Percentiles rank a stretch among this genome's conserved stretches.
phyloP scores from a whole-genome alignment of 2,113 vertebrate genomes.

The Stegastes partitus region DNA sequence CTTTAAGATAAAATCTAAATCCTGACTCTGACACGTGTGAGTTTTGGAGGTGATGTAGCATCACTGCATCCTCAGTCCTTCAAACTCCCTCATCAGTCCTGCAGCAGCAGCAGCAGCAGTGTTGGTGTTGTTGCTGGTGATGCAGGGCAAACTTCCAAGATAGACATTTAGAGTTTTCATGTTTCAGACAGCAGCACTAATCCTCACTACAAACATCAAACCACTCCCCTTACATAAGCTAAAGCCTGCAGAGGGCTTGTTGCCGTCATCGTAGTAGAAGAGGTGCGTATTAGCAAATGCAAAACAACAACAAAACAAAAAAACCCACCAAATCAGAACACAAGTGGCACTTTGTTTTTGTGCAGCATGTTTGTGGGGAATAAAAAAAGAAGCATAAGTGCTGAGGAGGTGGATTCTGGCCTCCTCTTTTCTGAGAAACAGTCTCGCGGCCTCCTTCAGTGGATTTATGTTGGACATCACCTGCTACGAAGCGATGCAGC shows the following conservation, averaged over 20 bases:
- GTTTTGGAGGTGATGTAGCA: too few relatives aligned
- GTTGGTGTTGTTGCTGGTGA: background rate
- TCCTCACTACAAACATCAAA: constrained; percentile 69
- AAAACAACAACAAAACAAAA: background rate
- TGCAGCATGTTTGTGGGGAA: background rate
- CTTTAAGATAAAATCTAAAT: too few relatives aligned
- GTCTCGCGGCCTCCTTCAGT: too few relatives aligned
- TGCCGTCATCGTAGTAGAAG: constrained; percentile 18
- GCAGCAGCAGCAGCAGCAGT: constrained; percentile 9
- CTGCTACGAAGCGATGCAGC: too few relatives aligned
- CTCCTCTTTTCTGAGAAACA: too few relatives aligned
- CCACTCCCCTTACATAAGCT: constrained; percentile 61
- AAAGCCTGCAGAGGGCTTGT: constrained; percentile 42
- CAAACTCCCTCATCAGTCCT: too few relatives aligned
- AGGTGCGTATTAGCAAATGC: constrained; percentile 13
- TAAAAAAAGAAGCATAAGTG: too few relatives aligned
- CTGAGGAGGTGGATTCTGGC: too few relatives aligned
- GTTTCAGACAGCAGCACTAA: constrained; percentile 62
- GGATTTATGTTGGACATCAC: too few relatives aligned
- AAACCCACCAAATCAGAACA: background rate
- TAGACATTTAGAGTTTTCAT: constrained; percentile 66
- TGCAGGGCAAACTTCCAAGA: constrained; percentile 60
- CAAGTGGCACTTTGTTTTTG: background rate
- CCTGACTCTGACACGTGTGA: too few relatives aligned
- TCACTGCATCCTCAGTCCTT: too few relatives aligned